These are phyloP conservation scores for Stenchaetothrips biformis DNA, from an alignment of 2,888 invertebrate genomes.

Conservation along the genomic window DNA sequence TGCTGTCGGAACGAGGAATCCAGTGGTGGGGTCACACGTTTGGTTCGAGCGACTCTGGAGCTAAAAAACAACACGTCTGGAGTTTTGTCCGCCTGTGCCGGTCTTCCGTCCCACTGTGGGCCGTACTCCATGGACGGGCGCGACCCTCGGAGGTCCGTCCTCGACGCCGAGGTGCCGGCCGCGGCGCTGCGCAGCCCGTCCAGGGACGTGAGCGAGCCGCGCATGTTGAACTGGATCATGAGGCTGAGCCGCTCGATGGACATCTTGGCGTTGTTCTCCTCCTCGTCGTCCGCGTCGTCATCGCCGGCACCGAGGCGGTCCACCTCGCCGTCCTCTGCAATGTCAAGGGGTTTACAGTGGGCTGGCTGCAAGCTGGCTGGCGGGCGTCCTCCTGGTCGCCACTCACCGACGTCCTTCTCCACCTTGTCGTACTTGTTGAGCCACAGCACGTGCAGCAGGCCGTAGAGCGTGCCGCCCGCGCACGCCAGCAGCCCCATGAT, in stretches of 20 bases:
- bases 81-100: too few relatives aligned
- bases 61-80: too few relatives aligned
- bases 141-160: not conserved
- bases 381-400: too few relatives aligned
- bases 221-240: slow-evolving; percentile 68
- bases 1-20: too few relatives aligned
- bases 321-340: slow-evolving; percentile 55
- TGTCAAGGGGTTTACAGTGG: not conserved
- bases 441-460: slow-evolving; percentile 66
- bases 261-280: slow-evolving; percentile 33
- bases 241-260: slow-evolving; percentile 67
- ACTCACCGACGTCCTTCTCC: slow-evolving; percentile 28
- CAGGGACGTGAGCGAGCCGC: slow-evolving; percentile 48
- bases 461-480: slow-evolving; percentile 65
- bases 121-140: not conserved
- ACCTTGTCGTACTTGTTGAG: slow-evolving; percentile 51
- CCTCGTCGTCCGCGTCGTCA: slow-evolving; percentile 34
- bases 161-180: not conserved
- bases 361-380: too few relatives aligned
- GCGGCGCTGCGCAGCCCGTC: slow-evolving; percentile 43
- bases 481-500: slow-evolving; percentile 72
- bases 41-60: too few relatives aligned
- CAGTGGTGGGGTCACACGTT: too few relatives aligned
- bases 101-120: too few relatives aligned
- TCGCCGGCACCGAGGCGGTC: slow-evolving; percentile 54